phyloP scores from a whole-genome alignment of 2,888 invertebrate genomes.

The Amblyteles armatorius region DNA sequence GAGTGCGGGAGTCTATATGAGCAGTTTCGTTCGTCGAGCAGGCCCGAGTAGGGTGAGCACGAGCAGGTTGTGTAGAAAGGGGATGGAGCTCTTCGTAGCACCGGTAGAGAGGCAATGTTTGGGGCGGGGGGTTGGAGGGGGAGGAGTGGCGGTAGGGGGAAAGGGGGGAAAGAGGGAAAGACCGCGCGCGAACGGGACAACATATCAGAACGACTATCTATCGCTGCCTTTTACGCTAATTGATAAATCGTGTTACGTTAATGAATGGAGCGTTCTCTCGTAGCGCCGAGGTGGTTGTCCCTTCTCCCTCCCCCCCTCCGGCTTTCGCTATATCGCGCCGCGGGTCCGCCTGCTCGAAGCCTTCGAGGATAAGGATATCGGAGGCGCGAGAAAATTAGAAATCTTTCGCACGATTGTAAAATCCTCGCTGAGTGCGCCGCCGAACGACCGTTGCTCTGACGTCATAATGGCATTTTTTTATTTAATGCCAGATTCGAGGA shows the following conservation, averaged over 20 bases:
- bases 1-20: constrained; percentile 34
- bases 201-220: constrained; percentile 84
- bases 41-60: constrained; percentile 23
- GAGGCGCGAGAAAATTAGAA: constrained; percentile 78
- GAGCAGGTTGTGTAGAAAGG: constrained; percentile 45
- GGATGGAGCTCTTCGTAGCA: constrained; percentile 48
- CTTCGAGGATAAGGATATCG: constrained; percentile 73
- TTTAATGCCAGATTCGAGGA: background rate
- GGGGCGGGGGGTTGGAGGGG: constrained; percentile 45
- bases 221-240: constrained; percentile 84
- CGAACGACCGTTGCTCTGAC: background rate
- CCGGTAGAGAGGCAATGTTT: constrained; percentile 60
- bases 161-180: constrained; percentile 40
- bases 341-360: constrained; percentile 46
- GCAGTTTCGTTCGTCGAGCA: constrained; percentile 28
- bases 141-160: constrained; percentile 15
- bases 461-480: background rate
- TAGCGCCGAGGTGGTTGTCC: constrained; percentile 63
- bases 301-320: constrained; percentile 39
- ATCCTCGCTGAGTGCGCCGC: constrained; percentile 13
- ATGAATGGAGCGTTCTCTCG: constrained; percentile 81
- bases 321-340: constrained; percentile 50
- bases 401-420: constrained; percentile 72
- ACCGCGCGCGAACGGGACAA: constrained; percentile 73
- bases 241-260: constrained; percentile 85